Evolutionary conservation across 2,797 vertebrate species (phyloP), one percentile per base, ranked within the genome.

Genomic region (Onychomys torridus): DNA sequence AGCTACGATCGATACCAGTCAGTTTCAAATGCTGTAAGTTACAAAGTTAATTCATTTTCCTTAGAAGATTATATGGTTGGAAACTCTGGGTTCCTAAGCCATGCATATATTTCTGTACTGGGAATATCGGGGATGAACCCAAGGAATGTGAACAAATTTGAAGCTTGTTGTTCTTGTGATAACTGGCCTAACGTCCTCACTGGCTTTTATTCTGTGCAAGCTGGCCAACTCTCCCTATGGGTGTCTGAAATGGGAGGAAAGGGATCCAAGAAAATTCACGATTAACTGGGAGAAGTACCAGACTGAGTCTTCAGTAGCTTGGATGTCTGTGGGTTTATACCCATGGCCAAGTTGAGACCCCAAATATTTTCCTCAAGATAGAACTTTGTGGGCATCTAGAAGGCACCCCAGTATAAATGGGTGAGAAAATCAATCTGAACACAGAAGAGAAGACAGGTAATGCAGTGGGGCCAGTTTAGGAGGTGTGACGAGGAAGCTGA

Each of bases 1-100:
- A 99, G 99, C 98, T 99, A 99, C 5, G 99, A 99, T 98, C 99
- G 99, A 71, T 99, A 99, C 92, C 98, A 99, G 61, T 99, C 99
- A 6, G 99, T 99, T 97, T 99, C 99, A 34, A 98, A 99, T 97
- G 99, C 99, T 84, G 99, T 99, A 98, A 99, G 99, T 99, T 29
- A 98, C 27, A 89, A 65, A 17, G 4, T 92, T 89, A 29, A 89
- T 78, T 96, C 89, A 73, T 73, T 91, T 78, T 92, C 9, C 76
- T 95, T 94, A 78, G 37, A 43, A 61, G n/a, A 52, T n/a, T 65
- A 59, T 69, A 11, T 34, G 40, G 27, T 55, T 84, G 32, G 40
- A 43, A 37, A 75, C 79, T 89, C 75, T 59, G 61, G 49, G 23
- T 61, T 10, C 13, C 2, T 10, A 49, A 8, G 25, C n/a, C 67